Percentiles rank a stretch among this genome's conserved stretches.
phyloP scores from a whole-genome alignment of 2,113 vertebrate species.

The Dryoscopus gambensis region DNA sequence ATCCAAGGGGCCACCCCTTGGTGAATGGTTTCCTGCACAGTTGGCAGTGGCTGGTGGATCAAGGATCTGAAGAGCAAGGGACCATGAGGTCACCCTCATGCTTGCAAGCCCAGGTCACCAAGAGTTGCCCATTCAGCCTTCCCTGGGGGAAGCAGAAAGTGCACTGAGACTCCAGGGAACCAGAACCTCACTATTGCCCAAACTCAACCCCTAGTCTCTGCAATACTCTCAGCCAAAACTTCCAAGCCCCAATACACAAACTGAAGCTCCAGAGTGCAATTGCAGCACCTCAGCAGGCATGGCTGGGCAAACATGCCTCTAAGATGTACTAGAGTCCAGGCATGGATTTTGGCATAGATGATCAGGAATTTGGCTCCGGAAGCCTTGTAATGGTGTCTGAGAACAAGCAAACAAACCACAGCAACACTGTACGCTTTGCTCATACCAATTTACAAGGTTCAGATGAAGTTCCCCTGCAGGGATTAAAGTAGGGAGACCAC shows the following conservation, averaged over 20 bases:
- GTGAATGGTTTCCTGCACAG: background rate
- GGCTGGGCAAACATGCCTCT: background rate
- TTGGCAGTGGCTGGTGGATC: accelerated
- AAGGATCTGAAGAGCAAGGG: background rate
- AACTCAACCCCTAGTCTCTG: background rate
- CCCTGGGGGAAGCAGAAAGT: background rate
- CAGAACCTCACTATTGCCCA: background rate
- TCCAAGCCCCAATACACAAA: background rate
- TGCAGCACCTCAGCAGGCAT: background rate
- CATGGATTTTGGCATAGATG: background rate
- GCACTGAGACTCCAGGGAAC: background rate
- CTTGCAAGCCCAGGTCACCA: background rate
- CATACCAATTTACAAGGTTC: background rate
- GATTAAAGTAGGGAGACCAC: background rate
- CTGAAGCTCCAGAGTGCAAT: background rate
- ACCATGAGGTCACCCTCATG: background rate
- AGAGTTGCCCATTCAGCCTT: background rate
- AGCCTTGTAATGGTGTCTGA: background rate
- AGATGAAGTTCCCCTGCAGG: background rate
- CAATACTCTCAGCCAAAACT: background rate
- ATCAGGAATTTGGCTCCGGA: background rate
- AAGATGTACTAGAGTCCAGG: background rate
- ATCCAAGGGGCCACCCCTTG: accelerated
- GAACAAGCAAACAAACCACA: background rate
- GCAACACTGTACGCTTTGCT: background rate